Evolutionary conservation across 2,113 vertebrate species (phyloP).

Genomic region (Plecotus auritus): DNA sequence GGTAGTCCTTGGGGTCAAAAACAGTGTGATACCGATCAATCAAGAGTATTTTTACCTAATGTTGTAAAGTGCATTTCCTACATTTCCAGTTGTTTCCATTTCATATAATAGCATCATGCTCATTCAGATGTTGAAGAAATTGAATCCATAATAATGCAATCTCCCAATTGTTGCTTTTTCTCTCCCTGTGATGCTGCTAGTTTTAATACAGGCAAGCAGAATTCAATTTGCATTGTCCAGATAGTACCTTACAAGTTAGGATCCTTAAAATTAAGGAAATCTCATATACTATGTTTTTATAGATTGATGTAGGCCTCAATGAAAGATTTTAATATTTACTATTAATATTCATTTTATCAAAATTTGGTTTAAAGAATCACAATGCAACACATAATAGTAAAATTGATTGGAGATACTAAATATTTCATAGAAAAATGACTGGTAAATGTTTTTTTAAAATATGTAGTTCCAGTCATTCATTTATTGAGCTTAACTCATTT

Average conservation of each 20-base stretch:
- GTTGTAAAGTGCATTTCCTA: conserved; percentile 63
- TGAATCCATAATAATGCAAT: conserved; percentile 50
- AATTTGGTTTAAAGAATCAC: conserved; percentile 16
- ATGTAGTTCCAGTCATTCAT: background rate
- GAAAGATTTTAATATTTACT: background rate
- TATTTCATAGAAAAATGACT: background rate
- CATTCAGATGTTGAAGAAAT: conserved; percentile 51
- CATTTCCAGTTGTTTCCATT: conserved; percentile 59
- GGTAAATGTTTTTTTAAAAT: background rate
- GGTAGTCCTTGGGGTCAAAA: conserved; percentile 25
- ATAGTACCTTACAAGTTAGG: background rate
- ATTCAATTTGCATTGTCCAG: conserved; percentile 1
- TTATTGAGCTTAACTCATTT: conserved; percentile 1
- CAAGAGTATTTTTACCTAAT: conserved; percentile 54
- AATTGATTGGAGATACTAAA: background rate
- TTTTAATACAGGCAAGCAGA: background rate
- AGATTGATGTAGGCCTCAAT: background rate
- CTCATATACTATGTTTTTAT: background rate
- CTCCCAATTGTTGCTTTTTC: conserved; percentile 21
- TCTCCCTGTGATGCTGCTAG: background rate
- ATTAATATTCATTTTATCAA: conserved; percentile 29
- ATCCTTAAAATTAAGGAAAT: background rate
- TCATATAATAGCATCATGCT: conserved; percentile 31
- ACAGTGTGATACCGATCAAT: conserved; percentile 50
- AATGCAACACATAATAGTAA: background rate